Conservation (phyloP, 35 echinoderm and acorn worm species). For the Hemicentrotus pulcherrimus region DNA sequence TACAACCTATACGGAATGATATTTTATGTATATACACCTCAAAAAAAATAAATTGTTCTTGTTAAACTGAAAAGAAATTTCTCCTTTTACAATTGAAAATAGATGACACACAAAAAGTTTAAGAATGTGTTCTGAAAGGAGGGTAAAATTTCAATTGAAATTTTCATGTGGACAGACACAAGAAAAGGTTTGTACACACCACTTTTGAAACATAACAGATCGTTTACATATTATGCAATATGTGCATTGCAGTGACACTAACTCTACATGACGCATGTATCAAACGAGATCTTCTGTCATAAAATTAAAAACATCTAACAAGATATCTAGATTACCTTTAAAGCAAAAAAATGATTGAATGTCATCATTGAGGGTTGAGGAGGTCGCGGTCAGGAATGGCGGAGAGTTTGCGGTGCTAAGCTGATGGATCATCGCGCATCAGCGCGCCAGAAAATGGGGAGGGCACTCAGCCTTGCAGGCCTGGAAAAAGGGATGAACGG, state of each 20-base stretch:
- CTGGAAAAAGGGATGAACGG: not conserved
- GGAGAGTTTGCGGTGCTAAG: not conserved
- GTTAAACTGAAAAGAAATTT: not conserved
- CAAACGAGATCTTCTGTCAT: no score
- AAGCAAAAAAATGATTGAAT: not conserved
- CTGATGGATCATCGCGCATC: not conserved
- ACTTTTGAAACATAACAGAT: no score
- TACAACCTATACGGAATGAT: no score
- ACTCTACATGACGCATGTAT: no score
- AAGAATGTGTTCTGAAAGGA: not conserved
- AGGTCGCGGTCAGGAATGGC: not conserved
- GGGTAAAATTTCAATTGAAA: not conserved
- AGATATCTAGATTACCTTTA: not conserved
- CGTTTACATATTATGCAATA: no score
- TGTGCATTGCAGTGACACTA: no score
- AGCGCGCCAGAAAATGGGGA: conserved; percentile 1
- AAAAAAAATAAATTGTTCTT: no score
- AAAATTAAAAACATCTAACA: not conserved
- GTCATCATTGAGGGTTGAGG: conserved; percentile 10
- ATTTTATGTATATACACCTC: no score
- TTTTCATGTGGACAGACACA: not conserved
- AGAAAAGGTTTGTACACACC: not conserved
- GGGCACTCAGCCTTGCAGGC: conserved; percentile 13
- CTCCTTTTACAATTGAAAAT: no score
- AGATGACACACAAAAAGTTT: no score